Evolutionary conservation across 2,888 invertebrate genomes (phyloP), one percentile per base, ranked within the genome.

Genomic region (Gymnoscelis rufifasciata): DNA sequence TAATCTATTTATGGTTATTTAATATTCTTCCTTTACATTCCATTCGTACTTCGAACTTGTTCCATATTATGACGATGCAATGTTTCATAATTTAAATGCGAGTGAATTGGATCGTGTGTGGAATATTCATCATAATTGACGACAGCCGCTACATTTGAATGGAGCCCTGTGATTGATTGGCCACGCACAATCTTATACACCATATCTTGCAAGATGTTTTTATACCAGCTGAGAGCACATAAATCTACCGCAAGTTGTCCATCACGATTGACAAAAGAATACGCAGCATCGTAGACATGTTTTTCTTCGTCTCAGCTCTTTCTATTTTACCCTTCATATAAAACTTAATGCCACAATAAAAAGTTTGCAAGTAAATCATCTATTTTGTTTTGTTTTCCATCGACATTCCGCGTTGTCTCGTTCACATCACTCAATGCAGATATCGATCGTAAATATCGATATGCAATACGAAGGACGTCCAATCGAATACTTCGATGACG

Each of bases 81-180:
- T 59, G 67, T 75, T 73, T 71, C 73, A 62, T 71, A 73, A 74
- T 62, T 66, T 62, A 63, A 66, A 68, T 61, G 62, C 59, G 62
- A 68, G 59, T 57, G 63, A 66, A 69, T 68, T 69, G 64, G 64
- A 66, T 68, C 66, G 68, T 65, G 64, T 62, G 64, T 60, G 63
- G 59, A 68, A 66, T 68, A 74, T 75, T 69, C 67, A 73, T 75
- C 73, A 74, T 66, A 64, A 65, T 59, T 59, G 71, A 59, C 64
- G 76, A 74, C 74, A 74, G 67, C 58, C 67, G 58, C 66, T 67
- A 68, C 68, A 66, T 67, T 64, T 59, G 66, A 63, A 61, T 64
- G 47, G 59, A 64, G 54, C 57, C 60, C 59, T 54, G 60, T 73
- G 73, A 75, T 73, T 66, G 68, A 74, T 74, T 57, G 59, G 59